Evolutionary conservation across 2,797 vertebrate species (phyloP).

Genomic region (Tachyglossus aculeatus): DNA sequence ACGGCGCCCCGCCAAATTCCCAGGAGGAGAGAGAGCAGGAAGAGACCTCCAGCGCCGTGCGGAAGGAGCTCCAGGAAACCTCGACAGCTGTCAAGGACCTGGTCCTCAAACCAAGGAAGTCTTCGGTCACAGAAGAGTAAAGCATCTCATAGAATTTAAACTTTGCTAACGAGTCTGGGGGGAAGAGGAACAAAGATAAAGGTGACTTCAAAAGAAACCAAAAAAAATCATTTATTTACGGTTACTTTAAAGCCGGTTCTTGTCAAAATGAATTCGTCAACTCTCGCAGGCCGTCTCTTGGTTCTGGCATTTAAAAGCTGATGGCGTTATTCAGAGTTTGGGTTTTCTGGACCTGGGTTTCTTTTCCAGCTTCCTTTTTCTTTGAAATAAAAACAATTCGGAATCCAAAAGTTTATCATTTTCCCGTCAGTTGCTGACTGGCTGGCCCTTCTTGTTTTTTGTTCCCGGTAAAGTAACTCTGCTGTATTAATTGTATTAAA

Average conservation of each 20-base stretch:
- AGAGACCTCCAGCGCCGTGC: conserved; percentile 69
- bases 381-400: conserved; percentile 1
- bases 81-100: conserved; percentile 87
- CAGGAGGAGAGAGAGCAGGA: conserved; percentile 66
- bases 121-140: conserved; percentile 84
- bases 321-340: no score
- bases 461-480: conserved; percentile 15
- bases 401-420: conserved; percentile 11
- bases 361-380: conserved; percentile 15
- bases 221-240: no score
- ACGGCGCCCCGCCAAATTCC: conserved; percentile 47
- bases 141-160: conserved; percentile 3
- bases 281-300: no score
- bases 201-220: no score
- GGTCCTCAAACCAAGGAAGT: conserved; percentile 83
- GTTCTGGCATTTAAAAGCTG: no score
- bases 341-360: no score
- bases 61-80: conserved; percentile 81
- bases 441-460: conserved; percentile 28
- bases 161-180: conserved; percentile 4
- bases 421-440: conserved; percentile 28
- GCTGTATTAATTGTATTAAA: conserved; percentile 13
- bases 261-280: no score
- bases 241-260: no score
- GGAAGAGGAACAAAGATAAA: no score